Evolutionary conservation across 1,140 invertebrate species (phyloP).

Genomic region (Eciton burchellii): DNA sequence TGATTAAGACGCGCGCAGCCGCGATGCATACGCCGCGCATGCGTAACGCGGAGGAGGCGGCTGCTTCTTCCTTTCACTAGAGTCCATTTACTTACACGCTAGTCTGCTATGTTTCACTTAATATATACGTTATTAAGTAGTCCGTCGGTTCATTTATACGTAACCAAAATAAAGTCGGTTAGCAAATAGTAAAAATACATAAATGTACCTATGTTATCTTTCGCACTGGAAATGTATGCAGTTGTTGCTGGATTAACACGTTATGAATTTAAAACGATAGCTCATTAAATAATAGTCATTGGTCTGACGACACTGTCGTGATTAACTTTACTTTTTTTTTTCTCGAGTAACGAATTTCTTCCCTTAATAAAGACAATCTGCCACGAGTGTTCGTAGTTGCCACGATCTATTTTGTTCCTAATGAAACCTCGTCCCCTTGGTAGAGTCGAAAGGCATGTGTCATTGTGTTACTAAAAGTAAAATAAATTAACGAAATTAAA

Average conservation of each 20-base stretch:
- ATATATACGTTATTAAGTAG: slow-evolving; percentile 77
- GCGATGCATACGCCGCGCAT: slow-evolving; percentile 51
- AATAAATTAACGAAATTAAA: no score
- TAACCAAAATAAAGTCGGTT: slow-evolving; percentile 79
- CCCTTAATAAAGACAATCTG: slow-evolving; percentile 63
- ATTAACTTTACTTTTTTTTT: slow-evolving; percentile 69
- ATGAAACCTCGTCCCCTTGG: slow-evolving; percentile 68
- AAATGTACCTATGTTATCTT: slow-evolving; percentile 73
- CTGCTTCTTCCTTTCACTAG: slow-evolving; percentile 70
- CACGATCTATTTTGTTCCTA: slow-evolving; percentile 58
- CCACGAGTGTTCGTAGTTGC: slow-evolving; percentile 61
- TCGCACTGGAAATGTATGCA: slow-evolving; percentile 72
- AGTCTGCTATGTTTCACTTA: slow-evolving; percentile 62
- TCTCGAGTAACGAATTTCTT: slow-evolving; percentile 64
- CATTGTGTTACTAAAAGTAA: slow-evolving; percentile 9
- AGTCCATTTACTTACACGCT: slow-evolving; percentile 73
- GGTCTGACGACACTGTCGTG: slow-evolving; percentile 81
- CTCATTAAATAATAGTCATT: slow-evolving; percentile 83
- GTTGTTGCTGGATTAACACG: slow-evolving; percentile 70
- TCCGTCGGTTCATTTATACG: slow-evolving; percentile 78
- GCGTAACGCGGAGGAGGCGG: slow-evolving; percentile 62
- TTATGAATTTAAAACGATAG: slow-evolving; percentile 74
- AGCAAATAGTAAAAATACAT: slow-evolving; percentile 80
- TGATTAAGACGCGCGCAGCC: slow-evolving; percentile 69
- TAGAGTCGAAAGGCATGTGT: slow-evolving; percentile 61